Base-by-base conservation (phyloP, 2,888 invertebrate genomes). In the Torymus auratus region DNA sequence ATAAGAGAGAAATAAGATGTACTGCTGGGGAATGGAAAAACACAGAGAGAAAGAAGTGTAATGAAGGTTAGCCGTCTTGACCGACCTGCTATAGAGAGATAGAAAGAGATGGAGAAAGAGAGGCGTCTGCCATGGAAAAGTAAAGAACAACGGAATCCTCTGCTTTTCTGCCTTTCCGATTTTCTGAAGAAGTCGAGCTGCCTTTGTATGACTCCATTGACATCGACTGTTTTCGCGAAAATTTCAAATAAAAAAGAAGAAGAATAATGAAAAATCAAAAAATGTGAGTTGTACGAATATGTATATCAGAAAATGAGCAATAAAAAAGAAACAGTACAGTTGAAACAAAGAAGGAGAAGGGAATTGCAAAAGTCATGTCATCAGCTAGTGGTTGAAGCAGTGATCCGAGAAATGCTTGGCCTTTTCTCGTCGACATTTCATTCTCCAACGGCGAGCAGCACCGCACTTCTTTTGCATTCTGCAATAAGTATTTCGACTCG, bases 381-480 rank as follows among this genome's bases (percentile, higher is more conserved):
- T 61, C 50, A 41, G n/a, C 58, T 41, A 41, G 41, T 20, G 55
- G 14, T 15, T 13, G 68, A 7, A 20, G 58, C 23, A 68, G 60
- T 68, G 68, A 76, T 55, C 68, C 68, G 53, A n/a, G 23, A 74
- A 68, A 68, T 28, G 17, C 52, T 67, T 50, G 58, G 50, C 15
- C 52, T 55, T 61, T 67, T 75, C 12, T 2, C 41, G 15, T 50
- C 41, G 50, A 15, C 15, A 14, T n/a, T 15, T 58, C 17, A 7
- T 15, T 60, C 3, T 58, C 67, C 41, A 41, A 10, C 41, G 41
- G 41, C 41, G 41, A 41, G 7, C 41, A 41, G 41, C 41, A 41
- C 7, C 41, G 41, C 7, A 7, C 7, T 7, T 41, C 41, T 41
- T 41, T 41, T 41, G 41, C 41, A 41, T 41, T 41, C 7, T 41